A percentile compares a stretch with the other conserved stretches of the same genome.
Evolutionary conservation across 1,140 invertebrate species (phyloP).

Genomic region (Brachionus koreanus): DNA sequence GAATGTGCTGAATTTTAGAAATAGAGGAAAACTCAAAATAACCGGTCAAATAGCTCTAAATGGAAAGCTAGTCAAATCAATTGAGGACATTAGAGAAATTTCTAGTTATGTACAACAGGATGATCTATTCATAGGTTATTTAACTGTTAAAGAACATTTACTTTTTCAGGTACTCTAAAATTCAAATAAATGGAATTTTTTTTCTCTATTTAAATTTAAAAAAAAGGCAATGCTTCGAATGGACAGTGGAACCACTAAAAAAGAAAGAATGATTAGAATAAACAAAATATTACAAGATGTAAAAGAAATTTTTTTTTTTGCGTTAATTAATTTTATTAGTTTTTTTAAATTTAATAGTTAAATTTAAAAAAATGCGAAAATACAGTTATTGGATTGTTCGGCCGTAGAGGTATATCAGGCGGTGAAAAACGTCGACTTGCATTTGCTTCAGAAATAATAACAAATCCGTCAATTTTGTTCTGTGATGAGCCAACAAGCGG

Average conservation of each 20-base stretch:
- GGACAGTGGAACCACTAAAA: conserved; percentile 73
- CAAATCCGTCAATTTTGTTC: conserved; percentile 87
- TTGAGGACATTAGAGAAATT: conserved; percentile 55
- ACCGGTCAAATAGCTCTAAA: conserved; percentile 65
- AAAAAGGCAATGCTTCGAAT: conserved; percentile 64
- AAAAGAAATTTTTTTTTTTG: not conserved
- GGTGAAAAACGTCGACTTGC: conserved; percentile 79
- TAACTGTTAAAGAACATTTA: conserved; percentile 63
- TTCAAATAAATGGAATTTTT: conserved; percentile 73
- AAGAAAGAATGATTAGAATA: conserved; percentile 73
- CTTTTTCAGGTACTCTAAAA: conserved; percentile 70
- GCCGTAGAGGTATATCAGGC: conserved; percentile 81
- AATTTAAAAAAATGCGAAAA: conserved; percentile 31
- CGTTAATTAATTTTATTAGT: no score
- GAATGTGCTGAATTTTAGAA: conserved; percentile 79
- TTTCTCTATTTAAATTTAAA: no score
- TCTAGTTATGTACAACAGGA: conserved; percentile 91
- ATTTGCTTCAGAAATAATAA: conserved; percentile 86
- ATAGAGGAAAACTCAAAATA: conserved; percentile 68
- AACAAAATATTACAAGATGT: conserved; percentile 79
- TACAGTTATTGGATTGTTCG: not conserved
- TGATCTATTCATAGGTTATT: conserved; percentile 61
- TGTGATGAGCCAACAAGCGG: conserved; percentile 71
- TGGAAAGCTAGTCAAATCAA: conserved; percentile 48
- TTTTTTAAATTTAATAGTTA: not conserved